These are phyloP conservation scores for Periplaneta americana DNA, from an alignment of 1,140 invertebrate species.

Conservation along the genomic window DNA sequence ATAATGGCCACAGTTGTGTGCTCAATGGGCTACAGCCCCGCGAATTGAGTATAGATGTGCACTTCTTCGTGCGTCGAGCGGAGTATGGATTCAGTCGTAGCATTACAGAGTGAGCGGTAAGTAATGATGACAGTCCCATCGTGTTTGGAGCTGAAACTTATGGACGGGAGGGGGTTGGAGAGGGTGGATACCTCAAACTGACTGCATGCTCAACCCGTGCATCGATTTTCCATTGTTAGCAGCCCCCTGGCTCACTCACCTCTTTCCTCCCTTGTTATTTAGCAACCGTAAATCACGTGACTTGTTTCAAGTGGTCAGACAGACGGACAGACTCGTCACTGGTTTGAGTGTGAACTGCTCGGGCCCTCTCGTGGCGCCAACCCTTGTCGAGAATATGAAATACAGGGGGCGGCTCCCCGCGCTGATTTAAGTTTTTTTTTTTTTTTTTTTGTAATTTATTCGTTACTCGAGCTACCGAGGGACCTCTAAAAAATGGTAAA, in stretches of 20 bases:
- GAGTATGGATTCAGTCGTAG: too few relatives aligned
- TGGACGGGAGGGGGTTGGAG: too few relatives aligned
- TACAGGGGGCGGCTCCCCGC: not conserved
- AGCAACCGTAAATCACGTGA: not conserved
- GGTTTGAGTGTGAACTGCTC: not conserved
- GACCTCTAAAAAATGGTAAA: not conserved
- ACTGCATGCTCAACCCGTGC: too few relatives aligned
- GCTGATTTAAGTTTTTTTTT: not conserved
- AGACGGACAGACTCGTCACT: not conserved
- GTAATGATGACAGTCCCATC: not conserved
- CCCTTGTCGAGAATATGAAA: not conserved
- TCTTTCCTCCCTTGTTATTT: too few relatives aligned
- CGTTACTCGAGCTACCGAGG: not conserved
- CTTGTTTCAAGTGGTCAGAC: not conserved
- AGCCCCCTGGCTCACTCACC: too few relatives aligned
- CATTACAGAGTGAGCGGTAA: not conserved
- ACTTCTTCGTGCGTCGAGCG: too few relatives aligned
- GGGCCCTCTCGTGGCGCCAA: not conserved
- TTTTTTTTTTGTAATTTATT: not conserved
- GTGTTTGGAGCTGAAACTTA: too few relatives aligned
- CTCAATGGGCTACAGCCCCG: too few relatives aligned
- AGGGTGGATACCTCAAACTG: too few relatives aligned
- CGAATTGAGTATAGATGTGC: too few relatives aligned
- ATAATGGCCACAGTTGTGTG: too few relatives aligned
- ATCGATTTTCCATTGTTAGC: not conserved